Conservation (phyloP, 2,113 vertebrate species). For the Coptodon rendalli region DNA sequence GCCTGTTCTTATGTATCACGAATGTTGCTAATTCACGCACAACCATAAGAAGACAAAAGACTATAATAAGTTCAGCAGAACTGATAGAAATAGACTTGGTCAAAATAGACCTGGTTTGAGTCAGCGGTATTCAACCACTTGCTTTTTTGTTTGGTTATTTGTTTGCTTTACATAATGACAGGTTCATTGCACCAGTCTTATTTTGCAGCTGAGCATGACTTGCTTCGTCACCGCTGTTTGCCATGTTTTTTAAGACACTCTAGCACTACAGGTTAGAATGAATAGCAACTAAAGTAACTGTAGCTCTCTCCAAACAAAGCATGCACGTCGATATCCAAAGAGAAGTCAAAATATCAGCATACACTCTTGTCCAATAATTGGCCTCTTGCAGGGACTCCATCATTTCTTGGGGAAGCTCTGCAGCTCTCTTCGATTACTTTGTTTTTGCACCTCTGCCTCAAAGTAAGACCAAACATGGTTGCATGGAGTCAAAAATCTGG, state of each 20-base stretch:
- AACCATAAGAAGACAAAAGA: neutral
- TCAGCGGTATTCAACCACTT: neutral
- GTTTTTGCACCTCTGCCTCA: neutral
- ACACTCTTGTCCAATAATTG: neutral
- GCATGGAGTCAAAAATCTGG: neutral
- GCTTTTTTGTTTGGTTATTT: neutral
- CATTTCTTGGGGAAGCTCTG: neutral
- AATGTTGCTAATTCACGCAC: neutral
- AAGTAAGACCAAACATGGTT: neutral
- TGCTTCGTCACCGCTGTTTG: neutral
- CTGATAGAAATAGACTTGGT: neutral
- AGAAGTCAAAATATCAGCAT: rapidly evolving
- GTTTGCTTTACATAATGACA: neutral
- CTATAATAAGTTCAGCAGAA: neutral
- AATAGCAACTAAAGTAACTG: neutral
- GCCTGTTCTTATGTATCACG: neutral
- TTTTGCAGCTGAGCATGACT: neutral
- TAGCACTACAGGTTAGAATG: neutral
- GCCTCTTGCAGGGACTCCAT: neutral
- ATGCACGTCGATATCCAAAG: neutral
- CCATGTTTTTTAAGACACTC: neutral
- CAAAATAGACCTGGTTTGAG: neutral
- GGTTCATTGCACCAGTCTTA: neutral
- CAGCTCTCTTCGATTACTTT: neutral
- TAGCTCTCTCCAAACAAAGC: rapidly evolving